Evolutionary conservation across 2,113 vertebrate species (phyloP).

Genomic region (Cynocephalus volans): DNA sequence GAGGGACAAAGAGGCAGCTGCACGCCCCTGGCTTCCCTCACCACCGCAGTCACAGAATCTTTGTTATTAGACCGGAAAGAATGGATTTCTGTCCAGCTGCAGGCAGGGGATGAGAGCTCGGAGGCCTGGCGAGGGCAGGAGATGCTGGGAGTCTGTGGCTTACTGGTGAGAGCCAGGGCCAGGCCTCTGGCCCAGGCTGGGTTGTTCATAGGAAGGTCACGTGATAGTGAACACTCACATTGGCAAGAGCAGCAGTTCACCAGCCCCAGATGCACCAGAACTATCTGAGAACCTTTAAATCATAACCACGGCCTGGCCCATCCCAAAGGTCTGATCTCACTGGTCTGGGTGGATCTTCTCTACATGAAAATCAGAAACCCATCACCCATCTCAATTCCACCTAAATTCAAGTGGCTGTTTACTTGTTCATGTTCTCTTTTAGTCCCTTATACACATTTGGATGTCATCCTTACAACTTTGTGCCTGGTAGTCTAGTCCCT

Average conservation of each 20-base stretch:
- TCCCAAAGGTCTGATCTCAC: background rate
- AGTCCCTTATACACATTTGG: background rate
- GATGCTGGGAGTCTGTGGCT: background rate
- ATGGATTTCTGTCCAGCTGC: background rate
- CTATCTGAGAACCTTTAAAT: background rate
- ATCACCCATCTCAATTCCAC: background rate
- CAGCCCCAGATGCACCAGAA: background rate
- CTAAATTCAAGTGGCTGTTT: background rate
- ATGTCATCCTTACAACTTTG: background rate
- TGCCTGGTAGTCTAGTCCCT: background rate
- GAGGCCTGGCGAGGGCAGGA: background rate
- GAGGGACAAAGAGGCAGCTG: background rate
- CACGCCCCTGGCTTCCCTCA: too few relatives aligned
- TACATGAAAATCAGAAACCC: background rate
- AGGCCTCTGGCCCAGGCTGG: background rate
- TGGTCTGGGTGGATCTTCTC: background rate
- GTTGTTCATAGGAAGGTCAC: background rate
- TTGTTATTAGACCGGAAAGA: background rate
- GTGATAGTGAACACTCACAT: background rate
- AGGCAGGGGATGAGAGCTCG: background rate
- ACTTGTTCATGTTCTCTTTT: background rate
- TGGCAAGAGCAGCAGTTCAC: too few relatives aligned
- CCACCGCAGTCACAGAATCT: background rate
- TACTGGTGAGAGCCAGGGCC: background rate
- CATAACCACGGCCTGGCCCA: background rate